Evolutionary conservation across 1,140 invertebrate species (phyloP), one percentile per base, ranked within the genome.

Genomic region (Hyphantria cunea): DNA sequence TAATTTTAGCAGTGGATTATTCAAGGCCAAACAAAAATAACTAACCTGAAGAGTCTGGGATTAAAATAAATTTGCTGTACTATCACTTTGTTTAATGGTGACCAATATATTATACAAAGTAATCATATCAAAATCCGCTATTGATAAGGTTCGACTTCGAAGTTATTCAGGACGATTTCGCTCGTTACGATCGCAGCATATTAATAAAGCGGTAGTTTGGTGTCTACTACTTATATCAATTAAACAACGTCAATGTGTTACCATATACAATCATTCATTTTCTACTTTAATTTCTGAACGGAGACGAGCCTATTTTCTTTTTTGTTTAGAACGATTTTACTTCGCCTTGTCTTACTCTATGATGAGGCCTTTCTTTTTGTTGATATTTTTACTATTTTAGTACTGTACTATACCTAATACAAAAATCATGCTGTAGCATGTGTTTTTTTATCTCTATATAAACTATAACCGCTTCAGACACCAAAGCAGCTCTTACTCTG

Each of bases 151-250:
- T 15, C 37, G 37, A 15, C 37, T 32, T 13, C 7, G 2, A 34
- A 60, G 37, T 41, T 60, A 66, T 66, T 66, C 58, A 66, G 64
- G 64, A 25, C 64, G 64, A 66, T 66, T 66, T 66, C 64, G 56
- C 64, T 50, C 11, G 17, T 5, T 11, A 54, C 51, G 44, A 45
- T 11, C 6, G n/a, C 50, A 32, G 64, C 52, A 66, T 66, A 60
- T 47, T 61, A 66, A 66, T 25, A 32, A 47, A 25, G 51, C 44
- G 53, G 56, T 32, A 56, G 39, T 50, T 32, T 44, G 47, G 45
- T 15, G 15, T 11, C 13, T 49, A 9, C 31, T 3, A 32, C 31
- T 58, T 59, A 44, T 51, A 58, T 59, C 41, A 52, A 65, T 51
- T 65, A 65, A 39, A 33, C 39, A n/a, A 33, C 42, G 39, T 31